These are phyloP conservation scores for Samia ricini DNA, from an alignment of 1,140 invertebrate genomes.

Conservation along the genomic window DNA sequence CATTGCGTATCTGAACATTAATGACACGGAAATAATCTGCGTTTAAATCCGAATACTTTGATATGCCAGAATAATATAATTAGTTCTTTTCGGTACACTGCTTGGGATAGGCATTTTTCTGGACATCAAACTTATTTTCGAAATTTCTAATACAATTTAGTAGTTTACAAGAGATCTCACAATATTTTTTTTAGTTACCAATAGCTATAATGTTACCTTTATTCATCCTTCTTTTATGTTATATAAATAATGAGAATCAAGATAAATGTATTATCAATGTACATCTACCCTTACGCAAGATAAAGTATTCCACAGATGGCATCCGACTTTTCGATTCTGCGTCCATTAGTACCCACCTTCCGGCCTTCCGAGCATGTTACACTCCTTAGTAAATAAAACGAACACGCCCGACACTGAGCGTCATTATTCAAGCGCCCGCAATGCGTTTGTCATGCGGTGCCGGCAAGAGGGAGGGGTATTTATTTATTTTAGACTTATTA, in stretches of 20 bases:
- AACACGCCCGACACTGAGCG: not conserved
- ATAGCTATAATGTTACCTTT: too few species aligned
- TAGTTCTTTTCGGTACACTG: too few species aligned
- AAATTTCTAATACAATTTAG: too few species aligned
- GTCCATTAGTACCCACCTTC: not conserved
- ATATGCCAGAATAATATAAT: too few species aligned
- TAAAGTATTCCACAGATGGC: not conserved
- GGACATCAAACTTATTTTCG: too few species aligned
- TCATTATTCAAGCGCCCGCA: not conserved
- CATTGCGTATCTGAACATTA: too few species aligned
- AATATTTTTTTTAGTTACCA: too few species aligned
- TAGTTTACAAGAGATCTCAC: too few species aligned
- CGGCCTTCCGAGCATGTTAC: not conserved
- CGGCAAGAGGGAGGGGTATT: not conserved
- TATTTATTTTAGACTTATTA: not conserved
- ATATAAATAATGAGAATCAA: not conserved
- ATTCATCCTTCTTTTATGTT: too few species aligned
- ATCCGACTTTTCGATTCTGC: not conserved
- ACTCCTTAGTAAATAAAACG: not conserved
- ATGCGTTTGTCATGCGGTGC: not conserved
- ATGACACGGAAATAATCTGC: too few species aligned
- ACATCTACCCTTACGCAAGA: not conserved
- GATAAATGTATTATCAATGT: not conserved
- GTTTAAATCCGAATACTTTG: too few species aligned
- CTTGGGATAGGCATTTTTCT: too few species aligned